Evolutionary conservation across 2,797 vertebrate species (phyloP).

Genomic region (Sebastes steindachneri): DNA sequence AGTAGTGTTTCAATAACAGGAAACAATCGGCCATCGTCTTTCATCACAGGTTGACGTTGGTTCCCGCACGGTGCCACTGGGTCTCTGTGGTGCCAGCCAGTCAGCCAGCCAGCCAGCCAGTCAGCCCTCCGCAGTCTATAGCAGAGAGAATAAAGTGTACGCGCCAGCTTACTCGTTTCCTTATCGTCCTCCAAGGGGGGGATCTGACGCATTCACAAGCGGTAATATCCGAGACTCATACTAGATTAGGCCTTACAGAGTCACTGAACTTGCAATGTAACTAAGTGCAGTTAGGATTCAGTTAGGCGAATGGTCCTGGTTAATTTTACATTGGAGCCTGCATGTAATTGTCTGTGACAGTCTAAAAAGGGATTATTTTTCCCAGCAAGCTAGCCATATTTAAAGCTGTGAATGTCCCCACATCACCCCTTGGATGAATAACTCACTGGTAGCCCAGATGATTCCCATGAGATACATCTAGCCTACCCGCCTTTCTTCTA

Average conservation of each 20-base stretch:
- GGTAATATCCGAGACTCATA: slow-evolving; percentile 48
- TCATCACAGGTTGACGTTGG: slow-evolving; percentile 74
- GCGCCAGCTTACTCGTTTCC: slow-evolving; percentile 68
- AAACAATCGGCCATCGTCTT: slow-evolving; percentile 81
- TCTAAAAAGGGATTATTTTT: slow-evolving; percentile 2
- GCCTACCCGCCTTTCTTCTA: not conserved
- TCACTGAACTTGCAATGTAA: not conserved
- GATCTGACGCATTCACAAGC: slow-evolving; percentile 62
- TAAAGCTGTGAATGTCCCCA: not conserved
- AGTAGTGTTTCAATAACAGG: slow-evolving; percentile 85
- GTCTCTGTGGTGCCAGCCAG: slow-evolving; percentile 75
- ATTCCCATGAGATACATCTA: not conserved
- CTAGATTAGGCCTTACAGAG: slow-evolving; percentile 20
- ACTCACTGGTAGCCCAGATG: not conserved
- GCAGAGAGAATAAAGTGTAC: slow-evolving; percentile 41
- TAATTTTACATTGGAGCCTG: slow-evolving; percentile 7
- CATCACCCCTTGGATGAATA: not conserved
- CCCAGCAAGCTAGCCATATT: not conserved
- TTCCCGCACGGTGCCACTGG: slow-evolving; percentile 76
- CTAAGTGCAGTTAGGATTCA: slow-evolving; percentile 1
- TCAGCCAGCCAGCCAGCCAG: slow-evolving; percentile 58
- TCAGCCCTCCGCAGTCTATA: slow-evolving; percentile 41
- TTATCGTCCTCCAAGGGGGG: slow-evolving; percentile 74
- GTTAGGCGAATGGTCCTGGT: slow-evolving; percentile 1
- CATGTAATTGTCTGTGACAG: slow-evolving; percentile 11